phyloP scores from a whole-genome alignment of 2,888 invertebrate species.

The Brachyptera putata region DNA sequence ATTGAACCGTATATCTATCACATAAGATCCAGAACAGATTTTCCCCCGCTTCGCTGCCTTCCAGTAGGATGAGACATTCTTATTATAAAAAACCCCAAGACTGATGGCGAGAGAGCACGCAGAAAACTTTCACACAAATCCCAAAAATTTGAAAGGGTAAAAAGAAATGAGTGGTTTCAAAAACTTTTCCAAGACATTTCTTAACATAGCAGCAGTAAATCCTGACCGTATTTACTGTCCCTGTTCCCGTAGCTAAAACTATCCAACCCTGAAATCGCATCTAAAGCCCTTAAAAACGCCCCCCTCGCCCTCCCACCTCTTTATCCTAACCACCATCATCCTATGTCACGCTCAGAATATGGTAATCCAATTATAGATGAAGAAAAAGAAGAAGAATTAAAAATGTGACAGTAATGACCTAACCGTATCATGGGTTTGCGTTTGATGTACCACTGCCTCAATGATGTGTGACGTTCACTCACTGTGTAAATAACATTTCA shows the following conservation, averaged over 20 bases:
- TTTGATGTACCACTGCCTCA: too few relatives aligned
- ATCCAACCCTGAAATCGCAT: constrained; percentile 26
- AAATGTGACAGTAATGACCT: constrained; percentile 18
- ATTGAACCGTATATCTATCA: too few relatives aligned
- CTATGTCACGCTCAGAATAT: constrained; percentile 16
- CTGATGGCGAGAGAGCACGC: background rate
- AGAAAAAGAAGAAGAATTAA: constrained; percentile 11
- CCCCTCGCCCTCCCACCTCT: too few relatives aligned
- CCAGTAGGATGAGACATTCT: background rate
- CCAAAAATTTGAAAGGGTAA: constrained; percentile 20
- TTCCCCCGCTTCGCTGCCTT: background rate
- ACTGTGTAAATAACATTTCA: too few relatives aligned
- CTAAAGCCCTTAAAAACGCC: constrained; percentile 15
- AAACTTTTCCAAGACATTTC: constrained; percentile 25
- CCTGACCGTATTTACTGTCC: constrained; percentile 25
- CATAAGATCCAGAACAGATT: background rate
- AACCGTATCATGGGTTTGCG: constrained; percentile 1
- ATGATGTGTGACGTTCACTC: too few relatives aligned
- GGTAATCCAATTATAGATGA: constrained; percentile 27
- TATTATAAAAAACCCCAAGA: background rate
- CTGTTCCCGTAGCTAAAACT: constrained; percentile 15
- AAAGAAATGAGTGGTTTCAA: constrained; percentile 25
- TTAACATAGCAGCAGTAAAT: constrained; percentile 15
- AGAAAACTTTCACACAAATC: too few relatives aligned
- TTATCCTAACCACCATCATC: too few relatives aligned